phyloP scores from a whole-genome alignment of 2,113 vertebrate species.

The Pogonocichla stellata region DNA sequence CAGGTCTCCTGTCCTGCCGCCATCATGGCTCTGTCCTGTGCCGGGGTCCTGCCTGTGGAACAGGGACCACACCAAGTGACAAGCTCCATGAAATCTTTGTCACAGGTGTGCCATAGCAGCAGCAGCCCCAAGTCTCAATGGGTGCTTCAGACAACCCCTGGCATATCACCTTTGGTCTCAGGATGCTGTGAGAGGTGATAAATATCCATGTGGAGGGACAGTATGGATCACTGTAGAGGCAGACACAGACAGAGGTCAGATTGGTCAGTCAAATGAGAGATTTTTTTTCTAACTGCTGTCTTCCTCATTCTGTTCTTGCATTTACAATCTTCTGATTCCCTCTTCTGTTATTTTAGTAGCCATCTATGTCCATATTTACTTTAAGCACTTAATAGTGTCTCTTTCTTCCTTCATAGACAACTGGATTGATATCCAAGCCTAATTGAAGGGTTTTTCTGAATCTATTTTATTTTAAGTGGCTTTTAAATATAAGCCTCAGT shows the following conservation, averaged over 20 bases:
- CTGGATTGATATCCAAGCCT: neutral
- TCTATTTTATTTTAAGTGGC: neutral
- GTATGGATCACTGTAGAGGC: neutral
- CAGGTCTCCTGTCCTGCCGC: neutral
- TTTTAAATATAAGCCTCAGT: neutral
- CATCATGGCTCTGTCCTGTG: rapidly evolving
- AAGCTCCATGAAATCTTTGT: neutral
- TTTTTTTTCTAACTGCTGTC: neutral
- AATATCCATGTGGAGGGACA: neutral
- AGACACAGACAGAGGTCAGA: neutral
- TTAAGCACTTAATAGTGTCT: neutral
- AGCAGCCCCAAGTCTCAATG: neutral
- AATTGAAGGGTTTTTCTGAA: neutral
- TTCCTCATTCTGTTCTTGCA: neutral
- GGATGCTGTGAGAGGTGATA: neutral
- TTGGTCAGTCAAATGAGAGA: neutral
- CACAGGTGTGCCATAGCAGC: neutral
- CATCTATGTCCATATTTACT: neutral
- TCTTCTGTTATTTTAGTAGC: neutral
- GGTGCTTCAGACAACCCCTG: neutral
- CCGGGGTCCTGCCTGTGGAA: neutral
- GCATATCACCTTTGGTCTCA: neutral
- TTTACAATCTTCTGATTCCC: neutral
- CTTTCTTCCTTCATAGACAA: neutral
- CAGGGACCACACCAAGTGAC: neutral